Percentiles rank a stretch among this genome's conserved stretches.
These are phyloP conservation scores for Incurvaria masculella DNA, from an alignment of 2,888 invertebrate species.

Conservation along the genomic window DNA sequence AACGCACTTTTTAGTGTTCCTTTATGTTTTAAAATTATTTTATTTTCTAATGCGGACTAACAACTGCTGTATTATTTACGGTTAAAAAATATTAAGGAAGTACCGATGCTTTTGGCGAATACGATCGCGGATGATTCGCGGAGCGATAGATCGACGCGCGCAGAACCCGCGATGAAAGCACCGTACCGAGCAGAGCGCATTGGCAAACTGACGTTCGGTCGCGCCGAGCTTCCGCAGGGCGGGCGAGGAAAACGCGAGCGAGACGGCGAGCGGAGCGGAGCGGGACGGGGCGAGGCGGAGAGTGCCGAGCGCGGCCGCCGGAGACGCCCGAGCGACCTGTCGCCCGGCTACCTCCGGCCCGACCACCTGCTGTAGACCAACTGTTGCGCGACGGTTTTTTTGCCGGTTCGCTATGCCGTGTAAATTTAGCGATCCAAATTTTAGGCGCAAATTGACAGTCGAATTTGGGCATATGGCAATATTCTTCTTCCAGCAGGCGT, in stretches of 20 bases:
- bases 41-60: no score
- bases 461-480: no score
- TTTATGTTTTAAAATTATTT: no score
- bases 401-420: neutral
- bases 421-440: neutral
- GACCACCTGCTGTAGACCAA: slow-evolving; percentile 44
- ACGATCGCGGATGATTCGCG: no score
- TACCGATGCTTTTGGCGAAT: no score
- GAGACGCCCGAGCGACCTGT: slow-evolving; percentile 12
- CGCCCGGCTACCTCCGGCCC: slow-evolving; percentile 46
- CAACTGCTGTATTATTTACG: no score
- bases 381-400: neutral
- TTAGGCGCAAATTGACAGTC: neutral
- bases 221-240: slow-evolving; percentile 22
- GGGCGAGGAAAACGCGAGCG: slow-evolving; percentile 10
- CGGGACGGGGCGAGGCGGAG: slow-evolving; percentile 19
- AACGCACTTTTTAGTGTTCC: no score
- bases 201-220: slow-evolving; percentile 47
- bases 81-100: no score
- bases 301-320: slow-evolving; percentile 16
- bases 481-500: no score
- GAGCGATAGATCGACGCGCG: no score
- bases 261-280: slow-evolving; percentile 17
- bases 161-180: slow-evolving; percentile 19
- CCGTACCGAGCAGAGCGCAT: slow-evolving; percentile 35